phyloP scores from a whole-genome alignment of 2,113 vertebrate genomes.

The Scatophagus argus region DNA sequence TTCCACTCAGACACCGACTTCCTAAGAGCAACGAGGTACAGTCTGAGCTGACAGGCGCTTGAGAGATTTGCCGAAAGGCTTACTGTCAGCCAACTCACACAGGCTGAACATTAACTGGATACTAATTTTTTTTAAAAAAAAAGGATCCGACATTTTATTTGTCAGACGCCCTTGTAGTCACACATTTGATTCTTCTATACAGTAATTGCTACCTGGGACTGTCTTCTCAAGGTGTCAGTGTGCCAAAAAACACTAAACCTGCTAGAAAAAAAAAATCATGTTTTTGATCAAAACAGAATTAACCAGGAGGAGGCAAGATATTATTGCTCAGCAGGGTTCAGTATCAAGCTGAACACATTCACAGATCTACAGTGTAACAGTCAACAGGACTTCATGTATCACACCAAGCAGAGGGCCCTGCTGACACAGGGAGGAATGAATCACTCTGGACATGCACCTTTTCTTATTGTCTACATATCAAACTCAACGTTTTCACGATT shows the following conservation, averaged over 20 bases:
- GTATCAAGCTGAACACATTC: conserved; percentile 43
- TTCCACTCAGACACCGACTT: conserved; percentile 66
- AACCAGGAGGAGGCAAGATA: conserved; percentile 68
- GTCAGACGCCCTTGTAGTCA: not conserved
- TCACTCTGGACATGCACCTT: conserved; percentile 27
- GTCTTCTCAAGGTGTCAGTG: conserved; percentile 44
- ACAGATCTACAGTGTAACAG: conserved; percentile 45
- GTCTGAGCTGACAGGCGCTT: conserved; percentile 41
- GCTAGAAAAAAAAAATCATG: conserved; percentile 45
- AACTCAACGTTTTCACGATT: conserved; percentile 13
- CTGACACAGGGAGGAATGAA: conserved; percentile 50
- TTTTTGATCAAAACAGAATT: conserved; percentile 83
- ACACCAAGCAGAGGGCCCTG: conserved; percentile 46
- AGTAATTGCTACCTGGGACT: not conserved
- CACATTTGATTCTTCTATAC: not conserved
- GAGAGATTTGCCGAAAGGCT: conserved; percentile 53
- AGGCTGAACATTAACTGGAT: conserved; percentile 24
- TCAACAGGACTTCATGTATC: conserved; percentile 59
- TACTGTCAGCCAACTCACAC: conserved; percentile 37
- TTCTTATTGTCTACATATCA: conserved; percentile 6
- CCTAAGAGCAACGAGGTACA: conserved; percentile 43
- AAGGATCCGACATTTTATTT: not conserved
- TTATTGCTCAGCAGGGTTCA: conserved; percentile 60
- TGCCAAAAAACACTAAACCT: conserved; percentile 37
- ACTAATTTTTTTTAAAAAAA: conserved; percentile 17